Base-by-base conservation (phyloP, 2,113 vertebrate genomes). In the Elanoides forficatus region DNA sequence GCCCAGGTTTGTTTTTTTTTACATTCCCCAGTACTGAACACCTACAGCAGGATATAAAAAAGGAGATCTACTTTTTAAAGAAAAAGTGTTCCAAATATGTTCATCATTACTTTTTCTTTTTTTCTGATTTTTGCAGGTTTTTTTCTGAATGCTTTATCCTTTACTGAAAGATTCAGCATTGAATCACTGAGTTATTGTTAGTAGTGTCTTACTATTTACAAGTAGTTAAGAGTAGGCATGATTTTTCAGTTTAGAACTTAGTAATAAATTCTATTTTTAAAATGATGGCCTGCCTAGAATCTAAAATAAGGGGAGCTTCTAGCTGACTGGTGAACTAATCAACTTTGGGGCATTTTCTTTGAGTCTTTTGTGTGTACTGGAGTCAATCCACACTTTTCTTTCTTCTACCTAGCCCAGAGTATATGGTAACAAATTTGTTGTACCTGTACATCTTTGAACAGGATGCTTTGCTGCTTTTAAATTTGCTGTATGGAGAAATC, bases 61-160 rank as follows among this genome's bases (percentile, higher is more conserved):
- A 50, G 4, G 5, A 87, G 6, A 14, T 18, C 13, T 2, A 25
- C 6, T 42, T 82, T 75, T 70, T 9, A 65, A 58, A 32, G 17
- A 32, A 55, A 42, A 93, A 56, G 2, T 48, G 7, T 87, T 70
- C 34, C 26, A 52, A 81, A 66, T 38, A 1, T 2, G 1, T 63
- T 59, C 1, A 0, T 5, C 2, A 7, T 25, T 20, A 23, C 5
- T 32, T 68, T 62, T 45, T 60, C 1, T 67, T 32, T 67, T 26
- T 18, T 11, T 21, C 13, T 21, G 5, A 56, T 62, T 90, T 83
- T 62, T 42, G 1, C 7, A 48, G 29, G 0, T 15, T 70, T 80
- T 79, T 86, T 58, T 38, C 29, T 71, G 22, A 67, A 65, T 55
- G 17, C 2, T 45, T 34, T 67, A 40, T 63, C 13, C 4, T 55